These are phyloP conservation scores for Julus scandinavius DNA, from an alignment of 2,888 invertebrate species.

Conservation along the genomic window DNA sequence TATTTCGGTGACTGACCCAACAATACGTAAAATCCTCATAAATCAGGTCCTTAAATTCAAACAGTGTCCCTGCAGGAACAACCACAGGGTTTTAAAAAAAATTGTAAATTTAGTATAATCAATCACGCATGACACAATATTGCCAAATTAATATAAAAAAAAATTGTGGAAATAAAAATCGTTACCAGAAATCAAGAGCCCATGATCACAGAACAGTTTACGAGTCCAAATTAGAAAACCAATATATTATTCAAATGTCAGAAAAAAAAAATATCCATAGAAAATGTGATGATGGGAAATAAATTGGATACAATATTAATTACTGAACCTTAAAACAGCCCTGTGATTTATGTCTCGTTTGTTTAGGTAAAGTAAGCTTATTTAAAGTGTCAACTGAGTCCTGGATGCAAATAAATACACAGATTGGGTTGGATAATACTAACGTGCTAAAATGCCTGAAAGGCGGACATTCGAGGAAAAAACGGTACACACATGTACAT, in stretches of 20 bases:
- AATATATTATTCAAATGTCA: not conserved
- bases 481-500: constrained; percentile 46
- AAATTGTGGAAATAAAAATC: not conserved
- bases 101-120: not conserved
- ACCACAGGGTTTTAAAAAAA: not conserved
- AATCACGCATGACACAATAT: not conserved
- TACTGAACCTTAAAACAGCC: not conserved
- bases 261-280: not conserved
- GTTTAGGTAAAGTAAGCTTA: not conserved
- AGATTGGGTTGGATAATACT: constrained; percentile 22
- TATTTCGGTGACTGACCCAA: no score
- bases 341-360: not conserved
- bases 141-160: not conserved
- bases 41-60: not conserved
- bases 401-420: constrained; percentile 29
- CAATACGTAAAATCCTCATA: no score
- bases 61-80: not conserved
- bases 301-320: not conserved
- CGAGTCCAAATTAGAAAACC: not conserved
- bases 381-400: not conserved
- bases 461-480: constrained; percentile 24
- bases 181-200: not conserved
- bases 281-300: not conserved
- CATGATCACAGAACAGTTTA: not conserved
- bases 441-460: constrained; percentile 31